Evolutionary conservation across 2,113 vertebrate species (phyloP), one percentile per base, ranked within the genome.

Genomic region (Dunckerocampus dactyliophorus): DNA sequence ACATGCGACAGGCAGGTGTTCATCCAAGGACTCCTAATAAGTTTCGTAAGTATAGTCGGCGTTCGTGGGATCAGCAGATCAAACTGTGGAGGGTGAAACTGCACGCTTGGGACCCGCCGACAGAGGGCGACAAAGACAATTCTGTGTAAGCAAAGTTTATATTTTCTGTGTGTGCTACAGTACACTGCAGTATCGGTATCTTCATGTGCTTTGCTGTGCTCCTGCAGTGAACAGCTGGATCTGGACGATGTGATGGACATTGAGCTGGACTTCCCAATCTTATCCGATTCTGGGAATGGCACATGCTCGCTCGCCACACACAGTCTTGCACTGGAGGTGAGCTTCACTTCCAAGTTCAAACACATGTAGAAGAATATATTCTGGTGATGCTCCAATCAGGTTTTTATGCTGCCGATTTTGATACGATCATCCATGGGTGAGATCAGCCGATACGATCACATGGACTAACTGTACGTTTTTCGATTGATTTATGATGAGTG

Each of bases 11-110:
- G 65, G 89, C 93, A 0, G 93, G 94, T 1, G 68, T 97, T 64
- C 97, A 99, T 62, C 97, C 97, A 22, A 93, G 92, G 56, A 99
- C 97, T 46, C 97, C 97, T 4, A 99, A 99, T 72, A 98, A 98
- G 59, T 98, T 99, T 67, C 94, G 94, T 80, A 98, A 99, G 74
- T 99, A 98, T 56, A 98, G 96, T 74, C 94, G 97, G 0, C 92
- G 96, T 37, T 99, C 97, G 0, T 99, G 97, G 97, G 97, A 99
- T 85, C 96, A 98, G 77, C 97, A 99, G 62, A 97, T 99, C 65
- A 96, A 92, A 50, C 88, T 98, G 14, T 99, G 97, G 97, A 94
- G 92, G 70, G 95, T 98, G 65, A 94, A 95, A 0, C 69, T 99
- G 57, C 97, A 99, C 22, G 91, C 92, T 0, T 99, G 97, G 97